Base-by-base conservation (phyloP, 2,888 invertebrate genomes). In the Zygaena filipendulae region DNA sequence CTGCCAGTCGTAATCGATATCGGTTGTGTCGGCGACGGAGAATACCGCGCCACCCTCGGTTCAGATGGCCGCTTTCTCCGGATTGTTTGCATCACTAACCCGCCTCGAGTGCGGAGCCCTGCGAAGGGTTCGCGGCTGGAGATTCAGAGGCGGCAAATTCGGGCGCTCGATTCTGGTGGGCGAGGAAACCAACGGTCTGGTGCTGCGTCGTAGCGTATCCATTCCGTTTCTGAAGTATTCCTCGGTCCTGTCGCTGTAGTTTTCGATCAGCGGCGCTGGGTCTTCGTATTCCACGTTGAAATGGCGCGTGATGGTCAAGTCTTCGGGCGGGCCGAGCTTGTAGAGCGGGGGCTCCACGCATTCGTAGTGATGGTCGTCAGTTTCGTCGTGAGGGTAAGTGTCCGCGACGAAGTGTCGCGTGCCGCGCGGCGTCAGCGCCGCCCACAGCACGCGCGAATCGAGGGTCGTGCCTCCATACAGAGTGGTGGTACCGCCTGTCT, bases 221-320 rank as follows among this genome's bases (percentile, higher is more conserved):
- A 75, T 63, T 9, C 74, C 79, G 26, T 56, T 69, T 2, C 71
- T 50, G 46, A 82, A 70, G 42, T 75, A 75, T 21, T 79, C 79
- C 25, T 75, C 74, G 0, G 69, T 68, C 30, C 75, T 52, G 18
- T 79, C 79, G 35, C 87, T 86, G 64, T 89, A 90, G 47, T 84
- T 88, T 45, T 90, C 90, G 53, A 88, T 88, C 27, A 88, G 55
- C 0, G 90, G 87, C 1, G 89, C 88, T 3, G 90, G 87, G 48
- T 91, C 91, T 59, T 90, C 91, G 55, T 88, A 88, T 43, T 92
- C 92, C 26, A 90, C 90, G 59, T 90, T 90, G 59, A 90, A 87
- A 59, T 90, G 90, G 14, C 88, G 87, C 30, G 87, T 87, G 53
- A 91, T 91, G 1, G 69, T 54, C 11, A 79, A 38, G 38, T 80